These are phyloP conservation scores for Macaca nemestrina DNA, from an alignment of 2,113 vertebrate genomes.

Conservation along the genomic window DNA sequence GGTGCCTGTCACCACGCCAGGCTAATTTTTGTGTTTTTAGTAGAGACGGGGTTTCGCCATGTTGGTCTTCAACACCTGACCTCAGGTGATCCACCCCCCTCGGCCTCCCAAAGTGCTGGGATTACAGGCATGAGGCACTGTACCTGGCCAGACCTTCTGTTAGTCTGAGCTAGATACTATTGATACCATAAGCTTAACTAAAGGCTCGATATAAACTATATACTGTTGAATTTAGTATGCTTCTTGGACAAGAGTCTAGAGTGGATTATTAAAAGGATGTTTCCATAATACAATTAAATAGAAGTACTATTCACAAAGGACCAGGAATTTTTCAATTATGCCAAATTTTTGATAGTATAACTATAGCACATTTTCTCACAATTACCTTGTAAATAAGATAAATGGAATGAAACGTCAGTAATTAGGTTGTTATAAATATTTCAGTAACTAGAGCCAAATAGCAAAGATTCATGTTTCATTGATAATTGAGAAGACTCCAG, in stretches of 20 bases:
- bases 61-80: too few species aligned
- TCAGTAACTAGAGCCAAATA: neutral
- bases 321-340: neutral
- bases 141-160: neutral
- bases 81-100: too few species aligned
- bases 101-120: too few species aligned
- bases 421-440: constrained; percentile 10
- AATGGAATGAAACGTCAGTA: neutral
- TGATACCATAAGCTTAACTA: neutral
- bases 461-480: neutral
- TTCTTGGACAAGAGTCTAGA: constrained; percentile 31
- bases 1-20: too few species aligned
- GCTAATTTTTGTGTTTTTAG: too few species aligned
- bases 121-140: too few species aligned
- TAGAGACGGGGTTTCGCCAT: too few species aligned
- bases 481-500: neutral
- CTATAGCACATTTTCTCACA: neutral
- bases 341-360: neutral
- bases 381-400: neutral
- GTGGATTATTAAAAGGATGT: neutral
- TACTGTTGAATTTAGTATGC: neutral
- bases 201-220: neutral
- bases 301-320: neutral
- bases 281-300: neutral
- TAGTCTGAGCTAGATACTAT: neutral